phyloP scores from a whole-genome alignment of 2,888 invertebrate species.

The Epicampocera succincta region DNA sequence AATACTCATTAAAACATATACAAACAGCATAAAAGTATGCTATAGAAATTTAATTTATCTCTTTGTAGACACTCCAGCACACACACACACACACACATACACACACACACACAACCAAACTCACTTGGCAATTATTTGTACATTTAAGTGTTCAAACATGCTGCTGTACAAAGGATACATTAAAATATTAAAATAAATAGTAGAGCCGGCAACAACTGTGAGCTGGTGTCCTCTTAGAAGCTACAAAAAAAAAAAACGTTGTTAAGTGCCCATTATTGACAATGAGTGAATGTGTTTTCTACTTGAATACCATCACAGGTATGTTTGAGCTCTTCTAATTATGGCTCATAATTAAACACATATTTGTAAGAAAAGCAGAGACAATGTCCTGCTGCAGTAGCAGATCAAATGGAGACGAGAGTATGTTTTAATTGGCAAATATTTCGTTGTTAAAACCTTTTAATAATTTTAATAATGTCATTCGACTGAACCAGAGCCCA shows the following conservation, averaged over 20 bases:
- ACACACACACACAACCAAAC: not conserved
- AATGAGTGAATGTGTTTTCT: not conserved
- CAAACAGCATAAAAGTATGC: constrained; percentile 30
- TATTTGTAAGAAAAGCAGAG: no score
- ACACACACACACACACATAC: not conserved
- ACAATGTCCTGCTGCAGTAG: no score
- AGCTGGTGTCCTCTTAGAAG: no score
- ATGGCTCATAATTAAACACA: no score
- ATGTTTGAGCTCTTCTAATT: no score
- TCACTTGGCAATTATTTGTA: not conserved
- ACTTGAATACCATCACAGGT: no score
- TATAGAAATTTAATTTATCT: constrained; percentile 18
- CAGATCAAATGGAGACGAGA: no score
- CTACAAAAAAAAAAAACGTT: no score
- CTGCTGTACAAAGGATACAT: not conserved
- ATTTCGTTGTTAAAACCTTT: no score
- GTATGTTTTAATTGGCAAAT: no score
- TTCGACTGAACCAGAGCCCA: no score
- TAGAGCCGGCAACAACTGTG: not conserved
- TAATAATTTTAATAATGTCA: no score
- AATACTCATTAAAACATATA: constrained; percentile 11
- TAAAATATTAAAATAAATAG: constrained; percentile 20
- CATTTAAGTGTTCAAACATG: not conserved
- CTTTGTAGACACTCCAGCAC: not conserved
- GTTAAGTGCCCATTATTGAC: not conserved